Percentiles rank a stretch among this genome's conserved stretches.
Conservation (phyloP, 2,797 vertebrate species). For the Lacerta bilineata region DNA sequence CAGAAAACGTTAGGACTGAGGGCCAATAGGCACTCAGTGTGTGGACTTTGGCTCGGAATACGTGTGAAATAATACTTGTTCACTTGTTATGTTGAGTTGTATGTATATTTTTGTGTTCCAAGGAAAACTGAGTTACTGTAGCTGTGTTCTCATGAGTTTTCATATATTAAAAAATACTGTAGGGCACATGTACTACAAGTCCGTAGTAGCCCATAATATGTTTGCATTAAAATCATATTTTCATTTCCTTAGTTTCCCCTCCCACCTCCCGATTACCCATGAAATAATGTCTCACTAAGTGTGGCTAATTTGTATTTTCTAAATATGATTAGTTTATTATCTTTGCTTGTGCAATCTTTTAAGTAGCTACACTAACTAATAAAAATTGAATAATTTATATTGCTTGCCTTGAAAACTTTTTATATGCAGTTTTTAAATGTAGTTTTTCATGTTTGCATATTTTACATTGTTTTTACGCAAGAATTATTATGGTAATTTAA, state of each 20-base stretch:
- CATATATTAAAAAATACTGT: neutral
- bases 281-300: slow-evolving; percentile 47
- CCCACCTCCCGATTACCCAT: neutral
- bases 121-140: neutral
- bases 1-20: slow-evolving; percentile 6
- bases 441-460: slow-evolving; percentile 51
- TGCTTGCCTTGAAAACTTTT: slow-evolving; percentile 65
- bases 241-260: slow-evolving; percentile 11
- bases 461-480: slow-evolving; percentile 70
- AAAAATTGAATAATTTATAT: slow-evolving; percentile 65
- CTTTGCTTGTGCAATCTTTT: slow-evolving; percentile 62
- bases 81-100: neutral
- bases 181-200: neutral
- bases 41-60: neutral
- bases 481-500: slow-evolving; percentile 76
- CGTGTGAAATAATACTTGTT: neutral
- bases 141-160: neutral
- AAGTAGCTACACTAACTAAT: slow-evolving; percentile 58
- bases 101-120: neutral
- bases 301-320: slow-evolving; percentile 52
- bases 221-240: neutral
- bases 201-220: neutral
- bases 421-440: slow-evolving; percentile 47
- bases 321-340: slow-evolving; percentile 62
- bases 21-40: neutral